Evolutionary conservation across 2,797 vertebrate species (phyloP).

Genomic region (Sphenodon punctatus): DNA sequence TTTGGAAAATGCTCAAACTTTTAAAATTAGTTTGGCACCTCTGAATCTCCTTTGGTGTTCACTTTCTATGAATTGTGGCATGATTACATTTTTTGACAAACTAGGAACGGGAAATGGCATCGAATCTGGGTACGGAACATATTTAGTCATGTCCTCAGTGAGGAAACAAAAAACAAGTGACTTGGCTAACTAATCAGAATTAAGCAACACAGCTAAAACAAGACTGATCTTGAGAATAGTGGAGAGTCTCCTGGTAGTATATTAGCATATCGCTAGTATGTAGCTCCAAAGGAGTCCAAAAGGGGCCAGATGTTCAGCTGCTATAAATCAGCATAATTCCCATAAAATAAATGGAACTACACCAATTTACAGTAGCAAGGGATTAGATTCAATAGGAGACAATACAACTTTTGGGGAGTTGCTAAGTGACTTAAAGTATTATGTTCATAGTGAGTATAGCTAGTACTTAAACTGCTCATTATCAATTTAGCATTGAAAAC

Average conservation of each 20-base stretch:
- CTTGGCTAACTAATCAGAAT: slow-evolving; percentile 19
- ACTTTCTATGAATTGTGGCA: not conserved
- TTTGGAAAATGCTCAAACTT: not conserved
- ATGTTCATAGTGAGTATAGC: no score
- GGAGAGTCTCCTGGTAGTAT: slow-evolving; percentile 13
- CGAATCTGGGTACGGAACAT: rapidly evolving
- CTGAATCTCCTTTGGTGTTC: not conserved
- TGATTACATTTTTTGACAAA: not conserved
- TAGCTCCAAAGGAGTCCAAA: slow-evolving; percentile 22
- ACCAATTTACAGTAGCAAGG: not conserved
- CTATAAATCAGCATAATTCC: not conserved
- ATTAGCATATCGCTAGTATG: slow-evolving; percentile 4
- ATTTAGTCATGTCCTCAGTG: not conserved
- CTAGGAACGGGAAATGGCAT: not conserved
- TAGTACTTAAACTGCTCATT: no score
- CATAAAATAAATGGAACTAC: slow-evolving; percentile 28
- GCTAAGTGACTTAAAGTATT: not conserved
- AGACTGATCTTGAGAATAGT: slow-evolving; percentile 9
- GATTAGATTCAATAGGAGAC: not conserved
- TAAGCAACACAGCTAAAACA: slow-evolving; percentile 35
- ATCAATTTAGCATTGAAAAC: no score
- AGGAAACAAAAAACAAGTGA: slow-evolving; percentile 8
- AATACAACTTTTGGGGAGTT: slow-evolving; percentile 16
- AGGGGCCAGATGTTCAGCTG: not conserved
- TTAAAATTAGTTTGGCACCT: not conserved